Evolutionary conservation across 2,888 invertebrate genomes (phyloP).

Genomic region (Drosophila gaucha): DNA sequence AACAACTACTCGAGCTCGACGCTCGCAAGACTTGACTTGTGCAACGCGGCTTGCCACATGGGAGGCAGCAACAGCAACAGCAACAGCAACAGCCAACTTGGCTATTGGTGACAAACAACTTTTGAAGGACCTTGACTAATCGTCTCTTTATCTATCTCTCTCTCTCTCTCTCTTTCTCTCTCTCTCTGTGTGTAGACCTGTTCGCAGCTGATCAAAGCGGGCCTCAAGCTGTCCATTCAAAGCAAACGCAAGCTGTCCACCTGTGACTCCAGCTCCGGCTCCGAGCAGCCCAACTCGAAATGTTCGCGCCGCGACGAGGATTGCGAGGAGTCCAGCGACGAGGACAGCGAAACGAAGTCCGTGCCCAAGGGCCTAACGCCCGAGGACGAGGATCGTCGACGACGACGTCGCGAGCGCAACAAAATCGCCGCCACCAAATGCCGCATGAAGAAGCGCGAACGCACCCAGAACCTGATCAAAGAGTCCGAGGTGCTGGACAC

Average conservation of each 20-base stretch:
- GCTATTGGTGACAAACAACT: constrained; percentile 83
- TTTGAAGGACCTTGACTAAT: constrained; percentile 51
- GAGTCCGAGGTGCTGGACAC: constrained; percentile 94
- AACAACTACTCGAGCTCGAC: not conserved
- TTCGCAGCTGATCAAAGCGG: constrained; percentile 95
- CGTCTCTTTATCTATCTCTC: constrained; percentile 10
- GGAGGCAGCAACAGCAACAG: too few species aligned
- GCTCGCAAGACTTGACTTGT: constrained; percentile 22
- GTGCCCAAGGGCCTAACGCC: constrained; percentile 88
- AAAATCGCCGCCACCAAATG: constrained; percentile 98
- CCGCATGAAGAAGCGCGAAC: constrained; percentile 95
- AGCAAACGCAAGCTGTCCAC: constrained; percentile 93
- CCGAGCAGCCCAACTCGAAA: constrained; percentile 85
- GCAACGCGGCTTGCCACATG: constrained; percentile 35
- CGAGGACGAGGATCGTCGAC: constrained; percentile 95
- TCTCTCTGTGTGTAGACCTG: constrained; percentile 88
- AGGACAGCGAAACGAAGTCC: constrained; percentile 86
- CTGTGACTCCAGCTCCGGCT: constrained; percentile 86
- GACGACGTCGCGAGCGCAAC: constrained; percentile 94
- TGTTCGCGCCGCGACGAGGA: constrained; percentile 84
- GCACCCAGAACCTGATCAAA: constrained; percentile 93
- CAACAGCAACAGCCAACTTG: constrained; percentile 76
- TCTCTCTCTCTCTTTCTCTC: constrained; percentile 9
- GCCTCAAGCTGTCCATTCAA: constrained; percentile 95
- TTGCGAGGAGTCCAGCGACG: constrained; percentile 85